phyloP scores from a whole-genome alignment of 2,797 vertebrate genomes.

The Tokudaia muenninki region DNA sequence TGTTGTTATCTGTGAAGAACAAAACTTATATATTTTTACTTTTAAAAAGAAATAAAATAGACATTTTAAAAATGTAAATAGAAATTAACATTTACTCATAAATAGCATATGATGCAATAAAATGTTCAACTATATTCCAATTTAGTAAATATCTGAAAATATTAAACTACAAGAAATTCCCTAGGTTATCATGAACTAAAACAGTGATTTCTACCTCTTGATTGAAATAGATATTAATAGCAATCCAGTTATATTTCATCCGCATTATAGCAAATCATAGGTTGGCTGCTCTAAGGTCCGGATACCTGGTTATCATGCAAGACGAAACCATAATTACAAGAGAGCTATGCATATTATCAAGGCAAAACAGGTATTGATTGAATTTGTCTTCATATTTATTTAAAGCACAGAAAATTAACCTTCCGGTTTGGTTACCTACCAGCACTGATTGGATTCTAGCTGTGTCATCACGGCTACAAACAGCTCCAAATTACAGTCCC shows the following conservation, averaged over 20 bases:
- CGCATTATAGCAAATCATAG: constrained; percentile 75
- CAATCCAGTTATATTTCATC: constrained; percentile 59
- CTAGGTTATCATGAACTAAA: constrained; percentile 69
- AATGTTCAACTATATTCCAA: constrained; percentile 69
- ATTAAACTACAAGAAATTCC: constrained; percentile 68
- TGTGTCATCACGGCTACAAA: constrained; percentile 91
- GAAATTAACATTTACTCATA: constrained; percentile 74
- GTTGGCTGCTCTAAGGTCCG: constrained; percentile 61
- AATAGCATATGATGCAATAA: constrained; percentile 68
- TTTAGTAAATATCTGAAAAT: constrained; percentile 75
- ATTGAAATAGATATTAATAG: constrained; percentile 71
- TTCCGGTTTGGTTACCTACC: constrained; percentile 86
- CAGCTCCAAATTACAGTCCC: constrained; percentile 88
- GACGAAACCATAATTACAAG: constrained; percentile 71
- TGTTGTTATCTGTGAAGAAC: constrained; percentile 42
- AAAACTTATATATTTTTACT: constrained; percentile 59
- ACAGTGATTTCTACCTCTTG: constrained; percentile 67
- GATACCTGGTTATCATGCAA: constrained; percentile 53
- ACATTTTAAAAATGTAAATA: constrained; percentile 63
- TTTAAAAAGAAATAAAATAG: constrained; percentile 71
- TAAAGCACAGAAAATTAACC: constrained; percentile 71
- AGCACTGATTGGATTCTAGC: constrained; percentile 90
- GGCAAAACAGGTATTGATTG: constrained; percentile 72
- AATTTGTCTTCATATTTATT: constrained; percentile 70
- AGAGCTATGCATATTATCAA: constrained; percentile 38